These are phyloP conservation scores for Taphrorychus bicolor DNA, from an alignment of 2,888 invertebrate species.

Conservation along the genomic window DNA sequence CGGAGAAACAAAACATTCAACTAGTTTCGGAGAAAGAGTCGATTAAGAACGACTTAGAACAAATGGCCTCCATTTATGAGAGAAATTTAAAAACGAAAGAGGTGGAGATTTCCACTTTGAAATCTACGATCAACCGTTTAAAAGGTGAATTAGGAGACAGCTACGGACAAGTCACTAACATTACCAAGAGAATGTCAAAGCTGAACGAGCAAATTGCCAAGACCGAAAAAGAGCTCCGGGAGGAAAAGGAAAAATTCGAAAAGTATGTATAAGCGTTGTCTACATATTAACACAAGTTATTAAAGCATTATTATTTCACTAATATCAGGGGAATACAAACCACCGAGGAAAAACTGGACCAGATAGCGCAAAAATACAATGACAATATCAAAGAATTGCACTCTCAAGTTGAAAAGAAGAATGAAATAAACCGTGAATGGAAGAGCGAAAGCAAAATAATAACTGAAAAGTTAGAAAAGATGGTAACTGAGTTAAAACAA, in stretches of 20 bases:
- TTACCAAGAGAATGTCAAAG: slow-evolving; percentile 48
- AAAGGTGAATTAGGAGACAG: slow-evolving; percentile 57
- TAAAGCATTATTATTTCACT: too few species aligned
- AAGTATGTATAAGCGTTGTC: slow-evolving; percentile 24
- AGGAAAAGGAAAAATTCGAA: slow-evolving; percentile 36
- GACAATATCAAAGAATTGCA: slow-evolving; percentile 63
- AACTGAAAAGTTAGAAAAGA: slow-evolving; percentile 67
- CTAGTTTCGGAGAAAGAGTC: slow-evolving; percentile 66
- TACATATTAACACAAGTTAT: too few species aligned
- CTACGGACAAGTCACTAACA: slow-evolving; percentile 50
- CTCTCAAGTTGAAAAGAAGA: slow-evolving; percentile 67
- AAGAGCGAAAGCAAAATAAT: slow-evolving; percentile 69
- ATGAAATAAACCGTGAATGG: slow-evolving; percentile 69
- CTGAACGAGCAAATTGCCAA: slow-evolving; percentile 51
- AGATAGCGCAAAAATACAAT: slow-evolving; percentile 44
- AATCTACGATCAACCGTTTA: slow-evolving; percentile 57
- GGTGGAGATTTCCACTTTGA: slow-evolving; percentile 63
- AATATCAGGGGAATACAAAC: slow-evolving; percentile 38
- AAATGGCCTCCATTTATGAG: slow-evolving; percentile 64
- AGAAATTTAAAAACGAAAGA: slow-evolving; percentile 66
- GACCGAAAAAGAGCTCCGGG: slow-evolving; percentile 50
- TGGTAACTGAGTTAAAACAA: slow-evolving; percentile 63
- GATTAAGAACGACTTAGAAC: slow-evolving; percentile 66
- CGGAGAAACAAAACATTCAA: slow-evolving; percentile 67
- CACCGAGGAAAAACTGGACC: slow-evolving; percentile 43